phyloP scores from a whole-genome alignment of 2,888 invertebrate species.

The Clostera curtula region DNA sequence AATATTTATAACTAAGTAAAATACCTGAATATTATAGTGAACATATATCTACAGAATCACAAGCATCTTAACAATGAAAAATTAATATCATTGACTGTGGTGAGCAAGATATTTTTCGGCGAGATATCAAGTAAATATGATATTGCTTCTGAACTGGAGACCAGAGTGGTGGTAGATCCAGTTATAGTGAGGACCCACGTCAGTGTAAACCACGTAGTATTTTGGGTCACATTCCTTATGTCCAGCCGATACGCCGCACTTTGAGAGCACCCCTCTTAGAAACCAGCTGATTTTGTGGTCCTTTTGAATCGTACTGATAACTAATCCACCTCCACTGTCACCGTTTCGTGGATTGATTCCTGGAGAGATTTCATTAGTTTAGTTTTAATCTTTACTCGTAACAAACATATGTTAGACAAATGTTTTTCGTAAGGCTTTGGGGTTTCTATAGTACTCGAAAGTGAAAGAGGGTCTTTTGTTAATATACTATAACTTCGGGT shows the following conservation, averaged over 20 bases:
- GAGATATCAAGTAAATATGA: conserved; percentile 13
- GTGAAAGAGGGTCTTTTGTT: too few species aligned
- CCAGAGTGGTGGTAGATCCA: conserved; percentile 60
- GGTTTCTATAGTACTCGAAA: too few species aligned
- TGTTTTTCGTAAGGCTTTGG: too few species aligned
- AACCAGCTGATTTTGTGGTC: conserved; percentile 58
- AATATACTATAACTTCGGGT: too few species aligned
- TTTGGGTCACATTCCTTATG: conserved; percentile 41
- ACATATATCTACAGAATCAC: neutral
- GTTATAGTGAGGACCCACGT: conserved; percentile 56
- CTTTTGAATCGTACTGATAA: conserved; percentile 46
- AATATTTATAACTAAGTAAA: too few species aligned
- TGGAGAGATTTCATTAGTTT: too few species aligned
- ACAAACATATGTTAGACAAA: too few species aligned
- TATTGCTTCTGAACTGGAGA: conserved; percentile 36
- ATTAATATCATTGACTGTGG: neutral
- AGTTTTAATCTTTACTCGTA: too few species aligned
- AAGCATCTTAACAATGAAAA: neutral
- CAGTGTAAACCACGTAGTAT: conserved; percentile 54
- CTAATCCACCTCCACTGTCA: conserved; percentile 78
- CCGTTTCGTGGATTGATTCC: conserved; percentile 77
- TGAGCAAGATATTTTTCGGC: neutral
- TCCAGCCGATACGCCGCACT: conserved; percentile 43
- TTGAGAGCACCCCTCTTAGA: conserved; percentile 56
- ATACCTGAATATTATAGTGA: too few species aligned